Conservation (phyloP, 1,140 invertebrate genomes). For the Heliconius hermathena region DNA sequence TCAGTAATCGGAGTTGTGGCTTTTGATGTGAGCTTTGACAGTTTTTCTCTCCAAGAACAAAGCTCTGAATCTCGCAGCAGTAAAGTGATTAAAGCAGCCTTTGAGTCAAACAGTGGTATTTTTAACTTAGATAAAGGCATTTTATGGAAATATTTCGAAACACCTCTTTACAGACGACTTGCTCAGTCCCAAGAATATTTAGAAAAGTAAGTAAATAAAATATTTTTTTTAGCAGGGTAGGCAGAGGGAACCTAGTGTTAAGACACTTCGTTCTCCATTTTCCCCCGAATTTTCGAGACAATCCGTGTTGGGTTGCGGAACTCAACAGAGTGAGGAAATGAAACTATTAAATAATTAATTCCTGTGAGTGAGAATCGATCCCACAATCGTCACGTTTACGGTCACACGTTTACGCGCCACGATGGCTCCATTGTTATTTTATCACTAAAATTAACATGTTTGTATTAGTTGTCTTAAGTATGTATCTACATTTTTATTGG, state of each 20-base stretch:
- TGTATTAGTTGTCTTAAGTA: too few relatives aligned
- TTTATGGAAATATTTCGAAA: slow-evolving; percentile 88
- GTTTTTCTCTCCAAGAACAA: slow-evolving; percentile 84
- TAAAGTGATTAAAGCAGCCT: slow-evolving; percentile 87
- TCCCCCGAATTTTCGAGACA: too few relatives aligned
- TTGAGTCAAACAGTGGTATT: slow-evolving; percentile 86
- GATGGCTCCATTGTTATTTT: too few relatives aligned
- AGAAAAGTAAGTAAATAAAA: slow-evolving; percentile 84
- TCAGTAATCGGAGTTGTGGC: slow-evolving; percentile 87
- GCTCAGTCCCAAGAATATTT: slow-evolving; percentile 87
- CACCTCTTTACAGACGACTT: slow-evolving; percentile 88
- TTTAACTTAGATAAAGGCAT: slow-evolving; percentile 89
- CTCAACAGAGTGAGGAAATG: too few relatives aligned
- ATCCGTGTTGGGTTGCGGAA: too few relatives aligned
- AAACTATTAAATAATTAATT: too few relatives aligned
- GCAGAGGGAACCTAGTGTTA: too few relatives aligned
- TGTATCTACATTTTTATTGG: background rate
- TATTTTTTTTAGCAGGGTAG: background rate
- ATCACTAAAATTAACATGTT: too few relatives aligned
- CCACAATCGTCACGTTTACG: too few relatives aligned
- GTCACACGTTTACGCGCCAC: too few relatives aligned
- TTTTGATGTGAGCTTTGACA: slow-evolving; percentile 85
- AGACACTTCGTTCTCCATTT: too few relatives aligned
- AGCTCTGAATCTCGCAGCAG: slow-evolving; percentile 83
- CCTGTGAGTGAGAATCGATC: too few relatives aligned